These are phyloP conservation scores for Styela plicata DNA, from an alignment of 23 tunicate species.

Conservation along the genomic window DNA sequence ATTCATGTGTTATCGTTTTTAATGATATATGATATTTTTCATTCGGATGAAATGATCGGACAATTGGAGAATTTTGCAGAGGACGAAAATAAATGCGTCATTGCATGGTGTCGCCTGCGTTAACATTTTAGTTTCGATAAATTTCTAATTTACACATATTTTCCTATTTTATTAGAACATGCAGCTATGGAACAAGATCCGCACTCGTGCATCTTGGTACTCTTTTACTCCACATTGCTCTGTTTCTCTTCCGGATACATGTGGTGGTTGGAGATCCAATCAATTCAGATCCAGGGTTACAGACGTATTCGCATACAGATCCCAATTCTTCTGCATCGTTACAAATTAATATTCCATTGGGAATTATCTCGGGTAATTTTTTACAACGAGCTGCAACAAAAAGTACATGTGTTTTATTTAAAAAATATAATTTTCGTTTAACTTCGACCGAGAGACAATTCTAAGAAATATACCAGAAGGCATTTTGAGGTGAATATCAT, in stretches of 20 bases:
- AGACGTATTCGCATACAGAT: not conserved
- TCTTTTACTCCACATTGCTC: not conserved
- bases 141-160: too few species aligned
- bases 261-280: not conserved
- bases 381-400: slow-evolving; percentile 19
- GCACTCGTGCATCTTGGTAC: not conserved
- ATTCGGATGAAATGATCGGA: too few species aligned
- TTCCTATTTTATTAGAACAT: not conserved
- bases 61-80: too few species aligned
- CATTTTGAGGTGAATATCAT: not conserved
- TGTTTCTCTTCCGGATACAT: not conserved
- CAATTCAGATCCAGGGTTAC: slow-evolving; percentile 12
- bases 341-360: not conserved
- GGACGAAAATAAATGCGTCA: too few species aligned
- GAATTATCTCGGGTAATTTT: not conserved
- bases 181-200: not conserved
- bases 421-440: too few species aligned
- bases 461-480: too few species aligned
- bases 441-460: too few species aligned
- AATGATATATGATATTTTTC: too few species aligned
- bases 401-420: too few species aligned
- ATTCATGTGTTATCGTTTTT: too few species aligned
- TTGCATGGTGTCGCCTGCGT: too few species aligned
- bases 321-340: not conserved
- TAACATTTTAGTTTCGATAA: too few species aligned